A percentile compares a stretch with the other conserved stretches of the same genome.
phyloP scores from a whole-genome alignment of 2,113 vertebrate species.

The Parus major region DNA sequence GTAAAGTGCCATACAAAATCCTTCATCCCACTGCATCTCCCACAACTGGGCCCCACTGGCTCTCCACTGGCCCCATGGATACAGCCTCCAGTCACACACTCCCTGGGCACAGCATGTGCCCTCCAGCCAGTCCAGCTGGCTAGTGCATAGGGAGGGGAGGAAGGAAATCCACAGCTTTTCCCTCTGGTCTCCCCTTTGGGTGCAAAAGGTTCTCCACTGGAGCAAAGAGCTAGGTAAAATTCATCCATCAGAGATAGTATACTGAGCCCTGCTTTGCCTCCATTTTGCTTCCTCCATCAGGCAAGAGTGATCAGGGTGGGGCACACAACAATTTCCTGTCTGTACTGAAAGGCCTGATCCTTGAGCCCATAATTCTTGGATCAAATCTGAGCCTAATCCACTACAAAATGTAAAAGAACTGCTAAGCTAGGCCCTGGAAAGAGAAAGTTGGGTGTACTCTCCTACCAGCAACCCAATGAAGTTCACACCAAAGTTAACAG shows the following conservation, averaged over 20 bases:
- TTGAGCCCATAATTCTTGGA: background rate
- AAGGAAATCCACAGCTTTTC: background rate
- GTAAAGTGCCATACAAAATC: background rate
- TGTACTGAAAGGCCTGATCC: background rate
- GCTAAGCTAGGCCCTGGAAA: background rate
- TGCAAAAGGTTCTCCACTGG: background rate
- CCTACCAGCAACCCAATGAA: background rate
- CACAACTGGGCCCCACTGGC: background rate
- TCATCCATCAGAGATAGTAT: background rate
- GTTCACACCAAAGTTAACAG: background rate
- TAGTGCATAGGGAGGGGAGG: background rate
- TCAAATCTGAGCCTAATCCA: background rate
- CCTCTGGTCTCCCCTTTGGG: background rate
- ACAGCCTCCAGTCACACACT: background rate
- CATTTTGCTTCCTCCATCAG: background rate
- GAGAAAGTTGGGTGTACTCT: background rate
- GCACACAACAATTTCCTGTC: background rate
- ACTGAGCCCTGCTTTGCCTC: background rate
- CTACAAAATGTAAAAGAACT: background rate
- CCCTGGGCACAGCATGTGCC: background rate
- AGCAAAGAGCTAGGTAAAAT: background rate
- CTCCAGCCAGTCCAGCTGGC: background rate
- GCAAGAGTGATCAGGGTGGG: rapidly evolving
- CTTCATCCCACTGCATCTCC: background rate
- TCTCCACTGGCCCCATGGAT: background rate